Conservation (phyloP, 2,113 vertebrate genomes). For the Tor tambroides region DNA sequence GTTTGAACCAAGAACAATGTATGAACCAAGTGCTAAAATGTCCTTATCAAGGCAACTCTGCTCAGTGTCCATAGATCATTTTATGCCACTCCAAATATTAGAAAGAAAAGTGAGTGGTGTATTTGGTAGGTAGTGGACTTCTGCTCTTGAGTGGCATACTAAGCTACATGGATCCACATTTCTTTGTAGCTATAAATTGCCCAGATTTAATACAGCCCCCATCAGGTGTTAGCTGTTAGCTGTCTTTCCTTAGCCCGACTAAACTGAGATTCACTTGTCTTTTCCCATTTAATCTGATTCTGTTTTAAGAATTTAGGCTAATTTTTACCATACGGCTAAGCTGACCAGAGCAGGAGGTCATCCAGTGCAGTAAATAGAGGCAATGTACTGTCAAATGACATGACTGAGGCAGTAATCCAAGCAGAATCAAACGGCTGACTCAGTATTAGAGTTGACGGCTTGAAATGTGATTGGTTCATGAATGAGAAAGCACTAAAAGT, state of each 20-base stretch:
- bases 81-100: background rate
- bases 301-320: background rate
- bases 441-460: constrained; percentile 42
- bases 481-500: constrained; percentile 36
- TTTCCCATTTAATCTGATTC: background rate
- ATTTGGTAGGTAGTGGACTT: background rate
- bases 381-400: background rate
- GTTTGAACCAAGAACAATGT: constrained; percentile 44
- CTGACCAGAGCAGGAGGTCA: background rate
- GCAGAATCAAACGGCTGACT: constrained; percentile 51
- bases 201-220: background rate
- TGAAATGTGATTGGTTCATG: constrained; percentile 50
- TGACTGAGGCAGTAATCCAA: constrained; percentile 23
- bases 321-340: background rate
- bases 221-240: background rate
- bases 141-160: background rate
- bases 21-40: constrained; percentile 26
- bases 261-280: background rate
- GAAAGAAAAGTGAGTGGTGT: background rate
- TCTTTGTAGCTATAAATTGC: background rate
- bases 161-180: background rate
- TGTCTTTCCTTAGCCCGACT: background rate
- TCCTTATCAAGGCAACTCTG: constrained; percentile 9
- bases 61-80: constrained; percentile 17
- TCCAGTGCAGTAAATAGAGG: constrained; percentile 10